phyloP scores from a whole-genome alignment of 1,140 invertebrate genomes.

The Agraylea sexmaculata region DNA sequence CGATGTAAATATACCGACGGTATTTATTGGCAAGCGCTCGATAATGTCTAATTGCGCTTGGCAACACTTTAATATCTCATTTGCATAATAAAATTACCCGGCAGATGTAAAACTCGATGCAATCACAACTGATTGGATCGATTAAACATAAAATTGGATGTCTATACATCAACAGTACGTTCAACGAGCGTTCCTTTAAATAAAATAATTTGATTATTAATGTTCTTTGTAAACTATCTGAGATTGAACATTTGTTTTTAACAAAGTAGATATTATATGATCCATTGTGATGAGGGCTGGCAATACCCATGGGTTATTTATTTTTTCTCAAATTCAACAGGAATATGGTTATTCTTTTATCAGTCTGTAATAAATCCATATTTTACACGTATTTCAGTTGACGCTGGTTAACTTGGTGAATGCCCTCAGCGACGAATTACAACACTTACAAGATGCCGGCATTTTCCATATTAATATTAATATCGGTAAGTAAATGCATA shows the following conservation, averaged over 20 bases:
- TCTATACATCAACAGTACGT: background rate
- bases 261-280: background rate
- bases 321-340: too few species aligned
- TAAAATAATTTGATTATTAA: too few species aligned
- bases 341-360: too few species aligned
- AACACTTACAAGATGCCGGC: too few species aligned
- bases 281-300: conserved; percentile 5
- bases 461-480: too few species aligned
- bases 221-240: background rate
- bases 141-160: background rate
- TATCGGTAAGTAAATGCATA: too few species aligned
- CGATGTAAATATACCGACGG: too few species aligned
- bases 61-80: conserved; percentile 39
- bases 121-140: conserved; percentile 15
- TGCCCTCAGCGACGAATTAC: too few species aligned
- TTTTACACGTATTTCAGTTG: too few species aligned
- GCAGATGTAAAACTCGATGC: conserved; percentile 18
- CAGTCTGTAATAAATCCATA: too few species aligned
- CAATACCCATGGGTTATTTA: conserved; percentile 5
- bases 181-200: conserved; percentile 10
- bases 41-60: conserved; percentile 36
- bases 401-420: too few species aligned
- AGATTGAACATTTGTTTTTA: background rate
- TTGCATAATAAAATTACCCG: conserved; percentile 41
- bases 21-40: too few species aligned